Evolutionary conservation across 1,140 invertebrate genomes (phyloP), one percentile per base, ranked within the genome.

Genomic region (Aphelenchoides fujianensis): DNA sequence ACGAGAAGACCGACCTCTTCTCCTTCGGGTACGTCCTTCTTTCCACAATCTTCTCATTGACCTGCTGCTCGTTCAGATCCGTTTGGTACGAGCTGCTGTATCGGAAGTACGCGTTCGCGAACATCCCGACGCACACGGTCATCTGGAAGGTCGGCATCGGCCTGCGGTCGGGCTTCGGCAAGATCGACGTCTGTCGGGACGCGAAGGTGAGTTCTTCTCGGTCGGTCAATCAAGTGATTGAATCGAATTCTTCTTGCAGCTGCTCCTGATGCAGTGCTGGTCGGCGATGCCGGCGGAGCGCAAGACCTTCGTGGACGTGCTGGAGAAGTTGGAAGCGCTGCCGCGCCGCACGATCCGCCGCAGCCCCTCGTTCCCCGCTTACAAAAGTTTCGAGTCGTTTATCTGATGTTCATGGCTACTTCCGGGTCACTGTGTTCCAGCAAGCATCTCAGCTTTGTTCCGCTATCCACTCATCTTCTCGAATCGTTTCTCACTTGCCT

Each of bases 41-140:
- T 69, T 12, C 67, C 16, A 68, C 67, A 41, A 57, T n/a, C 48
- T 27, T 32, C 52, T 66, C 12, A 52, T 73, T 59, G 53, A 19
- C 53, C 30, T 59, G 34, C 62, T 55, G 59, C 77, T 68, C 79
- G 79, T 88, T 62, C 82, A 95, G 93, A 31, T 98, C 96, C 35
- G 92, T 99, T 27, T 98, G 95, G 95, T 99, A 96, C 86, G 97
- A 99, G 86, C 86, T 99, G 59, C 87, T 98, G 55, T 95, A 92
- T 84, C 92, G 93, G 1, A 92, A 96, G 79, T 98, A 93, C 89
- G 95, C 97, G 7, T 98, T 96, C 84, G 92, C 92, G 84, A 90
- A 90, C 16, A 91, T 94, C 83, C 91, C 93, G 31, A 90, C 93
- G 0, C 95, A 98, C 86, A 90, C 92, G 0, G 91, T 98, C 55